Evolutionary conservation across 2,888 invertebrate genomes (phyloP).

Genomic region (Tuta absoluta): DNA sequence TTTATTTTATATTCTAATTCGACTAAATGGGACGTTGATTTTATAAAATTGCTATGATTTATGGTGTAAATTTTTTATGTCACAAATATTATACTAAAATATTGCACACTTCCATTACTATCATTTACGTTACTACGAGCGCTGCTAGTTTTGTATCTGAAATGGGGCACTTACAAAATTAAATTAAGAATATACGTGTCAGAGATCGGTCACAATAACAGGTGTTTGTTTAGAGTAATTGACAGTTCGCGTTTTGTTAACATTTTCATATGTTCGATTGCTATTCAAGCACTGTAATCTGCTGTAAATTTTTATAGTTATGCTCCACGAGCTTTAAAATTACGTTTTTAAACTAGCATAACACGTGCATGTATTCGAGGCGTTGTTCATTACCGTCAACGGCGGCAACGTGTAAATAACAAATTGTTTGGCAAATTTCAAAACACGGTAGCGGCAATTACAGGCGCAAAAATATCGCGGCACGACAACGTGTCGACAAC

Average conservation of each 20-base stretch:
- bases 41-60: background rate
- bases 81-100: no score
- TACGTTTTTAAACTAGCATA: conserved; percentile 14
- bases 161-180: no score
- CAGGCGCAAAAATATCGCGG: conserved; percentile 71
- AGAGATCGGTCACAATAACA: no score
- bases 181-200: no score
- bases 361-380: conserved; percentile 19
- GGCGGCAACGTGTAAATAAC: conserved; percentile 18
- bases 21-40: background rate
- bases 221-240: no score
- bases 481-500: conserved; percentile 76
- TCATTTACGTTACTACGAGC: no score
- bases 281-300: background rate
- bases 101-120: no score
- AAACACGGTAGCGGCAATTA: conserved; percentile 62
- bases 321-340: conserved; percentile 19
- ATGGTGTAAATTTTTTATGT: background rate
- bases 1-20: background rate
- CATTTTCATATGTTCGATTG: no score
- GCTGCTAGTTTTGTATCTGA: no score
- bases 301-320: conserved; percentile 13
- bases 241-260: no score
- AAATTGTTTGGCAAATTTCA: conserved; percentile 47
- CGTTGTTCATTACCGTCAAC: conserved; percentile 20